Evolutionary conservation across 2,888 invertebrate species (phyloP).

Genomic region (Opisthograptis luteolata): DNA sequence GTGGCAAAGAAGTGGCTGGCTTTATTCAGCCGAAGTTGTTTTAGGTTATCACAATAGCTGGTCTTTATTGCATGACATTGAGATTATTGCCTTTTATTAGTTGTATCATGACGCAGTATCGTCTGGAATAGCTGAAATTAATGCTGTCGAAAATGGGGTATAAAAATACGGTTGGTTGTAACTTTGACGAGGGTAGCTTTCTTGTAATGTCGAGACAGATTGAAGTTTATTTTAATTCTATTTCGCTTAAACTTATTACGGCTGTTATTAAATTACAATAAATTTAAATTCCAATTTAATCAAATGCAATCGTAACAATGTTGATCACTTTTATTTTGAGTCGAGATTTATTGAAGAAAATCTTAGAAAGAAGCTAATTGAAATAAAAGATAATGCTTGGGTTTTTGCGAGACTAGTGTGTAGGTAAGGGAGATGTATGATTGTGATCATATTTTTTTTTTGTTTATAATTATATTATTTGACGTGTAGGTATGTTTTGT

Average conservation of each 20-base stretch:
- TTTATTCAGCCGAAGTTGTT: constrained; percentile 68
- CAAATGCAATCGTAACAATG: neutral
- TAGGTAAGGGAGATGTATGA: no score
- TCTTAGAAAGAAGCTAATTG: no score
- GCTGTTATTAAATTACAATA: neutral
- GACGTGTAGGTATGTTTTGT: no score
- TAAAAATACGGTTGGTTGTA: constrained; percentile 24
- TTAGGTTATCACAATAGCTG: constrained; percentile 68
- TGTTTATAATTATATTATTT: no score
- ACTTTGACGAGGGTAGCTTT: constrained; percentile 27
- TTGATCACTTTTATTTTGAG: no score
- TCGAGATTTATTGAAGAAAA: no score
- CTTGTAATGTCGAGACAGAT: constrained; percentile 22
- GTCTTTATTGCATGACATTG: constrained; percentile 51
- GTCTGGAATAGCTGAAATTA: constrained; percentile 24
- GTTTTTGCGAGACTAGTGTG: no score
- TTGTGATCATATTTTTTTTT: no score
- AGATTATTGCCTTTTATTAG: constrained; percentile 47
- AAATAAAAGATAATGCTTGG: no score
- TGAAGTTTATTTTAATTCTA: constrained; percentile 22
- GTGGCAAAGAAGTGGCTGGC: constrained; percentile 64
- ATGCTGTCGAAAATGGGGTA: constrained; percentile 23
- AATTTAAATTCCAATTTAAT: neutral
- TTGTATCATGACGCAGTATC: constrained; percentile 28
- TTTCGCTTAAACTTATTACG: neutral